These are phyloP conservation scores for Euwallacea similis DNA, from an alignment of 1,140 invertebrate genomes.

Conservation along the genomic window DNA sequence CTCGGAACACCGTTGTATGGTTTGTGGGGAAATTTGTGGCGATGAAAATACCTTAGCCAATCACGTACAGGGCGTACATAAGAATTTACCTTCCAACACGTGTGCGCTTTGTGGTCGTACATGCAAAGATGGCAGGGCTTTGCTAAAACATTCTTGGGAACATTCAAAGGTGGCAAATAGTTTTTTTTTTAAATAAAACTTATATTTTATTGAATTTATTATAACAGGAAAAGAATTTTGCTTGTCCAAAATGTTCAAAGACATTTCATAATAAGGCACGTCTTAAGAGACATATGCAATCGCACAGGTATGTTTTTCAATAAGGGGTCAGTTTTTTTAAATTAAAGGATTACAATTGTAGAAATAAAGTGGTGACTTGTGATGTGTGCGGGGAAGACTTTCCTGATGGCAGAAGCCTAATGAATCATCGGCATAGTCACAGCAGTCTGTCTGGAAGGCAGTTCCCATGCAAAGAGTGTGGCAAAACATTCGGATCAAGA, in stretches of 20 bases:
- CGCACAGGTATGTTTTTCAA: conserved; percentile 57
- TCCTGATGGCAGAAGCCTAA: conserved; percentile 67
- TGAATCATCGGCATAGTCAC: conserved; percentile 69
- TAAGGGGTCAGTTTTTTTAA: background rate
- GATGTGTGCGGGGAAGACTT: conserved; percentile 73
- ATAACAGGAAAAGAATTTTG: conserved; percentile 51
- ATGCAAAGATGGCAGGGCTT: conserved; percentile 68
- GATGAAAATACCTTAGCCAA: conserved; percentile 61
- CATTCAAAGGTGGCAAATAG: conserved; percentile 62
- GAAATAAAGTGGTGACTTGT: conserved; percentile 68
- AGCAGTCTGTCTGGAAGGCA: conserved; percentile 61
- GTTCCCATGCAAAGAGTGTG: conserved; percentile 83
- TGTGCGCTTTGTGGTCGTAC: conserved; percentile 64
- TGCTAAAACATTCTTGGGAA: conserved; percentile 69
- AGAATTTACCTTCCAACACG: conserved; percentile 61
- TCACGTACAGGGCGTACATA: conserved; percentile 56
- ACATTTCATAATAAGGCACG: conserved; percentile 71
- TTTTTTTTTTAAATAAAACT: background rate
- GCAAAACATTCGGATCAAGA: conserved; percentile 81
- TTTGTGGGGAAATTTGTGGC: conserved; percentile 65
- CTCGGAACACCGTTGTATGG: conserved; percentile 61
- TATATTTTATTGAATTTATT: background rate
- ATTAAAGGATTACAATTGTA: conserved; percentile 6
- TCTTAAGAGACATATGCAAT: conserved; percentile 66
- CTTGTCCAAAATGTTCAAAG: conserved; percentile 66